phyloP scores from a whole-genome alignment of 2,888 invertebrate species.

The Strigamia transsilvanica region DNA sequence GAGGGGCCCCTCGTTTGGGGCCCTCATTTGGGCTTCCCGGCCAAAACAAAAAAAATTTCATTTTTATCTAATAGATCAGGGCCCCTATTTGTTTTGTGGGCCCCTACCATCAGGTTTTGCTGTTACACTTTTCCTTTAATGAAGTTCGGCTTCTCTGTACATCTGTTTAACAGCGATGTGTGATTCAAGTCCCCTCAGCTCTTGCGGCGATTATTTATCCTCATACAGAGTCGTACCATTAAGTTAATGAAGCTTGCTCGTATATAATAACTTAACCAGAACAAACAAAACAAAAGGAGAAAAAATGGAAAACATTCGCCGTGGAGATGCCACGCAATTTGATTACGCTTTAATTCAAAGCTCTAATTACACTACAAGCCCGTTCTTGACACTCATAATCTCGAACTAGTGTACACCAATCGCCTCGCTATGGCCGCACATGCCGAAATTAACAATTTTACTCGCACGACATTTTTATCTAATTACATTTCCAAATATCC shows the following conservation, averaged over 20 bases:
- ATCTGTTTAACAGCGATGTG: too few species aligned
- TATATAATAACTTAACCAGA: neutral
- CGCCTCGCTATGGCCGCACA: neutral
- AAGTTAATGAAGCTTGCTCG: constrained; percentile 24
- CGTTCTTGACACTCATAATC: constrained; percentile 8
- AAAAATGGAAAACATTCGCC: neutral
- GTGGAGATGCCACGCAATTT: neutral
- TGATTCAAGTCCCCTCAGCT: neutral
- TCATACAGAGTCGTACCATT: neutral
- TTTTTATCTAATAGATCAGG: too few species aligned
- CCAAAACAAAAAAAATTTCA: too few species aligned
- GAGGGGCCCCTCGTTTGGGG: too few species aligned
- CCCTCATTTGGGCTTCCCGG: too few species aligned
- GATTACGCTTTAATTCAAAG: constrained; percentile 39
- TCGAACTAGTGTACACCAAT: neutral
- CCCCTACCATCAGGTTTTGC: too few species aligned
- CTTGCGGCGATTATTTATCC: neutral
- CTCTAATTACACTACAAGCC: constrained; percentile 10
- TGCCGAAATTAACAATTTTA: neutral
- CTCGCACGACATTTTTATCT: neutral
- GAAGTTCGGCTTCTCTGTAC: too few species aligned
- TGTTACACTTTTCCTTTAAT: too few species aligned
- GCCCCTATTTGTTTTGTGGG: too few species aligned
- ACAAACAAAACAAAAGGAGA: neutral
- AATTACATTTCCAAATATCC: constrained; percentile 9